Evolutionary conservation across 2,113 vertebrate genomes (phyloP), one percentile per base, ranked within the genome.

Genomic region (Vombatus ursinus): DNA sequence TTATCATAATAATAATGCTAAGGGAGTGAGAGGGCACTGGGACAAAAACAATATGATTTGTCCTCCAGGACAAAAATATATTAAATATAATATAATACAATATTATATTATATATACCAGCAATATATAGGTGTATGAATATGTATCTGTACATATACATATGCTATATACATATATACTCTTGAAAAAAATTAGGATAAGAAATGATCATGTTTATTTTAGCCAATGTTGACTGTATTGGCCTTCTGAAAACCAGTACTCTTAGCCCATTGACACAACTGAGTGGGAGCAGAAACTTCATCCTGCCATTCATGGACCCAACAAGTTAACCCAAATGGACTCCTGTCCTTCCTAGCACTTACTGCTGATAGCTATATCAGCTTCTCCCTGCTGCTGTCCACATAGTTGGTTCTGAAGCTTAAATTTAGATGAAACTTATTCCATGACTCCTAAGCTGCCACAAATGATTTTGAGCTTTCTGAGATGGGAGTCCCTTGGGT

Each of bases 331-430:
- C 25, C 10, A 57, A 8, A 5, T 0, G 48, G 3, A 48, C 9
- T 25, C 11, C 28, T 26, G 44, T 3, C 51, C 31, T 0, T 2
- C 8, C 2, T 50, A 5, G 91, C 3, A 22, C 37, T 2, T 19
- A 8, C 10, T 37, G 28, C 14, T 3, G 0, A 54, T 12, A 57
- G 37, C 8, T 6, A 3, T 26, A 3, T 0, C 0, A 4, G 28
- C 37, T 14, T 44, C 54, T 84, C 12, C 7, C 14, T 1, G 8
- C 3, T 0, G 1, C 25, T 57, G 90, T 92, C 57, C 0, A 2
- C 0, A 53, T 25, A 23, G 47, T 53, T 24, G 52, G 84, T 44
- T n/a, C 37, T 10, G 37, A 90, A 23, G 37, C 48, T 16, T 2
- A n/a, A 95, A 10, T 53, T 47, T 61, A 24, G 52, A 31, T 16